phyloP scores from a whole-genome alignment of 2,113 vertebrate species.

The Turdus rufiventris region DNA sequence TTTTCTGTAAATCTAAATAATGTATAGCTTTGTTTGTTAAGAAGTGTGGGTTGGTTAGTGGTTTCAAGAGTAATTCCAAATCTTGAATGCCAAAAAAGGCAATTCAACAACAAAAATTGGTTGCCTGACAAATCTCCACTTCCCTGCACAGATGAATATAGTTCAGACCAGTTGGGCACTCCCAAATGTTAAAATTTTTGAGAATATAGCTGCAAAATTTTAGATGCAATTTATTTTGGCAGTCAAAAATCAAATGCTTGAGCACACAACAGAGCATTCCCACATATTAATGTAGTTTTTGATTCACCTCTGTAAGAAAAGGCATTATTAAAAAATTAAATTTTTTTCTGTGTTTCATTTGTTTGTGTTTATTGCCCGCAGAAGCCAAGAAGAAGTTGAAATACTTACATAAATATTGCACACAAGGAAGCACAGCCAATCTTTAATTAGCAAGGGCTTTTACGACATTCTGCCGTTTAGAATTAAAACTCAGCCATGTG shows the following conservation, averaged over 20 bases:
- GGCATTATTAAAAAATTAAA: neutral
- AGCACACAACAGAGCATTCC: neutral
- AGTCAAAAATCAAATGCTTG: neutral
- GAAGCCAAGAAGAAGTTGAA: neutral
- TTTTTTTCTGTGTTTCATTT: neutral
- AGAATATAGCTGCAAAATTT: neutral
- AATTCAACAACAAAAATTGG: conserved; percentile 18
- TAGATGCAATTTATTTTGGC: neutral
- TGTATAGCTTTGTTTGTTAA: conserved; percentile 30
- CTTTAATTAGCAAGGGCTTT: neutral
- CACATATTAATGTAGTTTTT: neutral
- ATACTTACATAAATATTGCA: neutral
- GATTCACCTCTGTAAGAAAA: neutral
- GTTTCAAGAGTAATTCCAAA: conserved; percentile 35
- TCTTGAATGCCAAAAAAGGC: conserved; percentile 9
- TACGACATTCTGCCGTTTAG: conserved; percentile 25
- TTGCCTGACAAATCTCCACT: neutral
- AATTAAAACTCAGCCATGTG: conserved; percentile 53
- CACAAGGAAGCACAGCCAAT: neutral
- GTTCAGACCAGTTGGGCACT: neutral
- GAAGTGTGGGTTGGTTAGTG: conserved; percentile 6
- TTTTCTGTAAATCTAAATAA: conserved; percentile 29
- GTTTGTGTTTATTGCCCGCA: neutral
- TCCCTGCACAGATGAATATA: neutral
- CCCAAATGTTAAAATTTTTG: neutral